These are phyloP conservation scores for Aphis gossypii DNA, from an alignment of 1,140 invertebrate species.

Conservation along the genomic window DNA sequence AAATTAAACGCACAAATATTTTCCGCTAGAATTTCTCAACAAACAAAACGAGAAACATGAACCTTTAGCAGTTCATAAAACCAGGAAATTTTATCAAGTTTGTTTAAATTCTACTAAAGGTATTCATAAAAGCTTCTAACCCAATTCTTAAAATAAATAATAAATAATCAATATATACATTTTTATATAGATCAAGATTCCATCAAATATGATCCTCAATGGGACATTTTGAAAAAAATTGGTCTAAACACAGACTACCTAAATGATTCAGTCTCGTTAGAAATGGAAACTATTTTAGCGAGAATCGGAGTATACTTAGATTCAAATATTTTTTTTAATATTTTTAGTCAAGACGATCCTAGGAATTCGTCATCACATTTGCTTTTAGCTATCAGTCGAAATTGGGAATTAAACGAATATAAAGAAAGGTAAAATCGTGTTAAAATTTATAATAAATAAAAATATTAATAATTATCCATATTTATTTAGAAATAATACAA, in stretches of 20 bases:
- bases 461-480: no score
- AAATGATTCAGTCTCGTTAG: not conserved
- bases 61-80: conserved; percentile 70
- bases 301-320: not conserved
- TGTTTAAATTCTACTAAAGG: conserved; percentile 67
- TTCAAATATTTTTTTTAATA: not conserved
- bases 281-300: conserved; percentile 27
- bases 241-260: conserved; percentile 9
- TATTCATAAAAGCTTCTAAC: not conserved
- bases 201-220: not conserved
- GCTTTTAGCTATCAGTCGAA: not conserved
- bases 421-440: not conserved
- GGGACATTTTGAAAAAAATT: not conserved
- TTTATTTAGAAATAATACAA: not conserved
- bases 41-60: conserved; percentile 63
- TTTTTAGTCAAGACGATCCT: not conserved
- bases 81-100: conserved; percentile 70
- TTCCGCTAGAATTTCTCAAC: conserved; percentile 58
- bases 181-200: not conserved
- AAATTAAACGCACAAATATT: not conserved
- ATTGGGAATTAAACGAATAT: not conserved
- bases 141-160: not conserved
- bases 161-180: not conserved
- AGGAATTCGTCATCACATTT: conserved; percentile 29
- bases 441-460: not conserved